A percentile compares a stretch with the other conserved stretches of the same genome.
Conservation (phyloP, 2,113 vertebrate species). For the Bungarus multicinctus region DNA sequence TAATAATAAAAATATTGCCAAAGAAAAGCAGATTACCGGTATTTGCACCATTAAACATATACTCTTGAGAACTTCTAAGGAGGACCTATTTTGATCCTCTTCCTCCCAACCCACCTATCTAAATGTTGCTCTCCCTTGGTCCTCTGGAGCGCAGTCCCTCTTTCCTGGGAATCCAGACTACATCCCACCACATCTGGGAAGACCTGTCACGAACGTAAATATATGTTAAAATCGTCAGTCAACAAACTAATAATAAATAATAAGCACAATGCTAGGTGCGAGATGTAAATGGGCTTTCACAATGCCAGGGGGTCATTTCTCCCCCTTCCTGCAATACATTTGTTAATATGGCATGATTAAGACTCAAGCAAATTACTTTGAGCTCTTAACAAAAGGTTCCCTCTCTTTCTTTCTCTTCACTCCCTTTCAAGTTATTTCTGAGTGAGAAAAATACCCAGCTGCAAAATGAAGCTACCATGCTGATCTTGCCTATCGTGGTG, state of each 20-base stretch:
- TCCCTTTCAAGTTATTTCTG: constrained; percentile 50
- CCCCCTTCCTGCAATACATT: neutral
- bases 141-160: no score
- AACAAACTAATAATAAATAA: no score
- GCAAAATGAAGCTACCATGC: constrained; percentile 71
- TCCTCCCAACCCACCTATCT: no score
- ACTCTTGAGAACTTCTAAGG: no score
- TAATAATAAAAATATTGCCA: no score
- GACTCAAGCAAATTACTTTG: neutral
- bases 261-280: no score
- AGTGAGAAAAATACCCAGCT: constrained; percentile 30
- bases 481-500: constrained; percentile 81
- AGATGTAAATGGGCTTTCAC: neutral
- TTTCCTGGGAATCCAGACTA: no score
- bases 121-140: no score
- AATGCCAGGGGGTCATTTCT: neutral
- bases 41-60: no score
- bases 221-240: neutral
- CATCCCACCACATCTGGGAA: no score
- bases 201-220: neutral
- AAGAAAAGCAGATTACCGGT: no score
- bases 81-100: no score
- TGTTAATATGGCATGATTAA: neutral
- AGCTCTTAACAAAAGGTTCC: neutral
- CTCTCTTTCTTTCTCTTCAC: fast-evolving